These are phyloP conservation scores for Sebastes hopkinsi DNA, from an alignment of 2,797 vertebrate genomes.

Conservation along the genomic window DNA sequence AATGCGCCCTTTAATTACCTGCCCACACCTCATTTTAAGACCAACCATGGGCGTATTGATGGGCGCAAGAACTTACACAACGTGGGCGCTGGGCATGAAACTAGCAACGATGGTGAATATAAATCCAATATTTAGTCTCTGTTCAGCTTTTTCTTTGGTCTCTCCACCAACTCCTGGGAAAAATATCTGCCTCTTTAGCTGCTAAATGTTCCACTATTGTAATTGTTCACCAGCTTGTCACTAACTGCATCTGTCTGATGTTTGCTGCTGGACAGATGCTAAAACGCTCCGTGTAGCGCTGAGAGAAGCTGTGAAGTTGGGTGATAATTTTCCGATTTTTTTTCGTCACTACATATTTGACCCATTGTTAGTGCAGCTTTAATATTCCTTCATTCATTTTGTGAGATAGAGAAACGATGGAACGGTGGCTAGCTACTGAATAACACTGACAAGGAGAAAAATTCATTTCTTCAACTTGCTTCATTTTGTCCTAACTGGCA, in stretches of 20 bases:
- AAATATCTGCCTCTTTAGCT: too few species aligned
- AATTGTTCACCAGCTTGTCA: neutral
- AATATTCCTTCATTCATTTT: neutral
- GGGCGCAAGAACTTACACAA: too few species aligned
- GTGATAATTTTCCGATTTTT: too few species aligned
- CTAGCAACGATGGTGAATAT: too few species aligned
- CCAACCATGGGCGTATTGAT: neutral
- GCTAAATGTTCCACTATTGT: neutral
- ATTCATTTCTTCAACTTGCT: neutral
- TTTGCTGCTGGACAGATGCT: neutral
- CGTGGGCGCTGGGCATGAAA: too few species aligned
- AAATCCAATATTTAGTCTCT: too few species aligned
- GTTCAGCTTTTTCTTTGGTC: too few species aligned
- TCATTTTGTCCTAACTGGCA: neutral
- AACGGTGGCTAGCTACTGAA: neutral
- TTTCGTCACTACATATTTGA: neutral
- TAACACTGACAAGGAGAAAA: neutral
- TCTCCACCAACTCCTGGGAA: too few species aligned
- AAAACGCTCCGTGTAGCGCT: too few species aligned
- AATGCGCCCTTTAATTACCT: neutral
- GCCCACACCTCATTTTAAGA: neutral
- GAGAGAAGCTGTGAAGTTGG: too few species aligned
- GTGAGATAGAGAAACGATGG: neutral
- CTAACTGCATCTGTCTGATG: neutral
- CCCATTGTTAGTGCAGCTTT: neutral